Evolutionary conservation across 2,888 invertebrate species (phyloP), one percentile per base, ranked within the genome.

Genomic region (Megastigmus dorsalis): DNA sequence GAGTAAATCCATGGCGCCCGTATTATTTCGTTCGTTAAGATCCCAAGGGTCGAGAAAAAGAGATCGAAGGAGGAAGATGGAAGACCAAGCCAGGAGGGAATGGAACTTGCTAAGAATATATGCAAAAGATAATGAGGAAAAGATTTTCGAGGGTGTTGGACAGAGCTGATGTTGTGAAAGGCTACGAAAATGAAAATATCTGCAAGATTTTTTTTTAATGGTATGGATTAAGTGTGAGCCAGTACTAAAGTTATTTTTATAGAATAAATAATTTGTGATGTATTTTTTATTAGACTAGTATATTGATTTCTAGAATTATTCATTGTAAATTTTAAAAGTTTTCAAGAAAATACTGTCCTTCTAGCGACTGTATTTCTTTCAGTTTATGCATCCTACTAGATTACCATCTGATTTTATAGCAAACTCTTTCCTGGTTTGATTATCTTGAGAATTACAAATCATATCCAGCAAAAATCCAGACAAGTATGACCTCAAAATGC

Each of bases 11-110:
- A 79, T 86, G 86, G 86, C 85, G 86, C 85, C 60, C 84, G 84
- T 77, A 83, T 85, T 86, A 86, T 86, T 86, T 85, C 80, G 78
- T 84, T 83, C 83, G 84, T 83, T 83, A 84, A 86, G 86, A 86
- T 86, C 85, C 85, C 82, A 81, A 48, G 72, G 78, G 60, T 43
- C 33, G 65, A 66, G 54, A 54, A 60, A 73, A 66, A 60, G 50
- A 72, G 38, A 72, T 28, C 41, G 59, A 57, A 30, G 9, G 55
- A 57, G 41, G 28, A 9, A 59, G 78, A 77, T 52, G 76, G 26
- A 30, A 48, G 33, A 30, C 20, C 5, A 48, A n/a, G 10, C 3
- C 23, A n/a, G 48, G 50, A 38, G 18, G 23, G n/a, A n/a, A 30
- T 1, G 41, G 28, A 28, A 30, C 7, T 15, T 2, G n/a, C n/a